Evolutionary conservation across 2,888 invertebrate genomes (phyloP).

Genomic region (Oeneis ivallda): DNA sequence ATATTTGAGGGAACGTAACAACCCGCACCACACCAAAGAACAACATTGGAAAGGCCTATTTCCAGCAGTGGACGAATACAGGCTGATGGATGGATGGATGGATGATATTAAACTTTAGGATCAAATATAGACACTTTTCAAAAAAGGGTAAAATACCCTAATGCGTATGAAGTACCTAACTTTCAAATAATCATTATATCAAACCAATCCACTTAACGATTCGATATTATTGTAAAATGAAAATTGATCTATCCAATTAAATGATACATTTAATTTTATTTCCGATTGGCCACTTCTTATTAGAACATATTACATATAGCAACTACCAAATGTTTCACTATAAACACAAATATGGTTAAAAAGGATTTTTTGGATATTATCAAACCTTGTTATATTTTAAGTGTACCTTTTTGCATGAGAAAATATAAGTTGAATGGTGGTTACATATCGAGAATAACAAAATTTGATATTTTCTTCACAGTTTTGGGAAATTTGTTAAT

Average conservation of each 20-base stretch:
- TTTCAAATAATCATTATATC: neutral
- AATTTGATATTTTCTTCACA: constrained; percentile 19
- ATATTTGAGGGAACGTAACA: too few species aligned
- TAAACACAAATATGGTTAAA: constrained; percentile 5
- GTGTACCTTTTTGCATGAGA: constrained; percentile 33
- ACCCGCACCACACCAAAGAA: too few species aligned
- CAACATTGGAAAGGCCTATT: too few species aligned
- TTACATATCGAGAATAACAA: constrained; percentile 22
- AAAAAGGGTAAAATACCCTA: too few species aligned
- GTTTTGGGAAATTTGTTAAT: constrained; percentile 22
- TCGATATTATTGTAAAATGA: neutral
- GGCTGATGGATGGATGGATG: too few species aligned
- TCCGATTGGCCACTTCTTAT: neutral
- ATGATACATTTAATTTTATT: too few species aligned
- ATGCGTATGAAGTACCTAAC: too few species aligned
- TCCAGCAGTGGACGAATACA: too few species aligned
- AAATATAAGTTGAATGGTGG: constrained; percentile 34
- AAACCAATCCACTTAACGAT: neutral
- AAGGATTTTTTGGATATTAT: constrained; percentile 22
- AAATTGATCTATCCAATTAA: constrained; percentile 1
- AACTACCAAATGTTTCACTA: constrained; percentile 1
- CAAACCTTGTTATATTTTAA: constrained; percentile 34
- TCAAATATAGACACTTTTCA: too few species aligned
- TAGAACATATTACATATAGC: neutral
- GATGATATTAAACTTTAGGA: too few species aligned